Evolutionary conservation across 2,113 vertebrate genomes (phyloP).

Genomic region (Platichthys stellatus): DNA sequence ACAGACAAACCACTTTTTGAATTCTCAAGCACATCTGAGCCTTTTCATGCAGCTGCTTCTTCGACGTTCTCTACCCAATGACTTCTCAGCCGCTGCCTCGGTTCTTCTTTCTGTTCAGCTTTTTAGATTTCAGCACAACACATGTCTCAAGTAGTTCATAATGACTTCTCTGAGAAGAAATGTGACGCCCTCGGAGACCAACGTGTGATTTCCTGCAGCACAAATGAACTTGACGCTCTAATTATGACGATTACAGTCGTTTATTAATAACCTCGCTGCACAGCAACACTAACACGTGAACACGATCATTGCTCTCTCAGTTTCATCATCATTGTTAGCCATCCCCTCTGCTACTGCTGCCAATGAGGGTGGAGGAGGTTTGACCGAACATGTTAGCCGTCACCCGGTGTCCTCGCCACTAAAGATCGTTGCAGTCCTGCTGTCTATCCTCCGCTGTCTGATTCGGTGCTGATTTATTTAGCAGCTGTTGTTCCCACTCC

Average conservation of each 20-base stretch:
- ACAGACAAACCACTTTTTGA: too few species aligned
- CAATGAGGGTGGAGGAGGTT: not conserved
- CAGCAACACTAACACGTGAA: not conserved
- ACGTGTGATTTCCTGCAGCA: not conserved
- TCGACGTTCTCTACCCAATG: too few species aligned
- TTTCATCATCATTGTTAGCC: not conserved
- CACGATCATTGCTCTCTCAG: constrained; percentile 3
- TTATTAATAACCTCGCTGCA: constrained; percentile 12
- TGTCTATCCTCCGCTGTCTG: constrained; percentile 26
- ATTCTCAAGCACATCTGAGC: too few species aligned
- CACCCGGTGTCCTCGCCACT: not conserved
- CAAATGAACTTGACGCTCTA: not conserved
- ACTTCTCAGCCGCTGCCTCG: too few species aligned
- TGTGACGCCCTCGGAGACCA: too few species aligned
- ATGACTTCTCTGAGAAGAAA: too few species aligned
- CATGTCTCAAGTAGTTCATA: too few species aligned
- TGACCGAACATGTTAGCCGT: not conserved
- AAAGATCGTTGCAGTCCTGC: constrained; percentile 17
- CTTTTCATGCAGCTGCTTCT: too few species aligned
- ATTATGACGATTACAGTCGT: not conserved
- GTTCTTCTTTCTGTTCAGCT: too few species aligned
- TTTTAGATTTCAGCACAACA: too few species aligned
- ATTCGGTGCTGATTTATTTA: constrained; percentile 59
- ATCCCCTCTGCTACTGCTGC: not conserved
- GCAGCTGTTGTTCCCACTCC: constrained; percentile 69